Evolutionary conservation across 2,113 vertebrate genomes (phyloP), one percentile per base, ranked within the genome.

Genomic region (Monopterus albus): DNA sequence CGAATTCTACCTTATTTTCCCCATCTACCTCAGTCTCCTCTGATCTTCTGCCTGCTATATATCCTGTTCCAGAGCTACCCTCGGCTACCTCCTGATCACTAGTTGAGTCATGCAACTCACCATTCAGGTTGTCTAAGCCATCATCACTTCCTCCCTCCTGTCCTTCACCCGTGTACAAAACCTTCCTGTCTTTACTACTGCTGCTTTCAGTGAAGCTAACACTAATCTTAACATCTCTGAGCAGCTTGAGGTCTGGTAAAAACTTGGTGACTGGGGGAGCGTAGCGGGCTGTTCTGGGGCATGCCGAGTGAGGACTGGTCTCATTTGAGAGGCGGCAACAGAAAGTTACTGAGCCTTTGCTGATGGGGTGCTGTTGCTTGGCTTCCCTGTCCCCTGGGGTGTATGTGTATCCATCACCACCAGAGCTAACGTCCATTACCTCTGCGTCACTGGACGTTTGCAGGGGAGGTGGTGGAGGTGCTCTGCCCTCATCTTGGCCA

Each of bases 371-470:
- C 72, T 89, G 92, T 83, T 90, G 78, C 51, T 55, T 42, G 74
- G 60, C 91, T 91, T 92, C 94, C 83, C 91, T 87, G 91, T 97
- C 95, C 94, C 94, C 96, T 94, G 94, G 96, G 95, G 92, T 94
- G 92, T 96, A 92, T 95, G 95, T 95, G 95, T 95, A 95, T 98
- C 98, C 98, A 99, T 98, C 98, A 99, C 98, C 97, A 98, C 98
- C 98, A 95, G 96, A 99, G 97, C 98, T 95, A 99, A 99, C 98
- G 98, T 99, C 98, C 98, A 99, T 98, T 97, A 98, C 96, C 96
- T 99, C 98, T 97, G 98, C 98, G 96, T 98, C 98, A 99, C 98
- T 98, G 98, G 98, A 99, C 97, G 97, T 99, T 99, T 98, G 98
- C 98, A 98, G 97, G 97, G 98, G 98, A 98, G 98, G 98, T 96